Base-by-base conservation (phyloP, 2,797 vertebrate genomes). In the Mallotus villosus region DNA sequence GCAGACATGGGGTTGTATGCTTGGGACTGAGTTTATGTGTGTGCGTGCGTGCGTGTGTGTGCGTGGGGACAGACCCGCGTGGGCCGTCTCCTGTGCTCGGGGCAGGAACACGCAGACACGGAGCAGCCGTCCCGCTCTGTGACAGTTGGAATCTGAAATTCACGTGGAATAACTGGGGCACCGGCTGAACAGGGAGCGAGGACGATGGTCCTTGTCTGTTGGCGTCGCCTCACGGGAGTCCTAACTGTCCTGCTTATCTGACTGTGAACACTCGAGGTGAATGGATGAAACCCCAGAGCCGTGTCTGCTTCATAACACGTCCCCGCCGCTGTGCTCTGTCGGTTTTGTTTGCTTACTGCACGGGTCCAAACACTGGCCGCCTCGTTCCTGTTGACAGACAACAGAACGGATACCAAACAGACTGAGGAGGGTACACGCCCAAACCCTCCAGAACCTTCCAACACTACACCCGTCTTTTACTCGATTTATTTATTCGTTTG, bases 111-210 rank as follows among this genome's bases (percentile, higher is more conserved):
- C 74, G 77, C 63, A 83, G 19, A 76, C 75, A 78, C 63, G 82
- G 17, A 74, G 71, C 70, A 24, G 11, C 71, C 72, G 74, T 73
- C 67, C 80, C 65, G 53, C 73, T 67, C 53, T 41, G 76, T 67
- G 78, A 79, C 46, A 74, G 75, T 64, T 51, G 75, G 70, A 74
- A 80, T 87, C 63, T 62, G 1, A 82, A 71, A 87, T 83, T 81
- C 79, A n/a, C 68, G 79, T 63, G 68, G 71, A 84, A 84, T 75
- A 77, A 76, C 72, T 60, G 69, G 34, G 68, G 70, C 71, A 75
- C 57, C 17, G 51, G 58, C 74, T 71, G 29, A 67, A 68, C 64
- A 77, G 24, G 77, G 70, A 68, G 25, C 0, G 8, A 11, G 37
- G 37, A 6, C 9, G 37, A 11, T 9, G 37, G 37, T 53, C 16